Base-by-base conservation (phyloP, 1,140 invertebrate genomes). In the Ctenoplectra terminalis region DNA sequence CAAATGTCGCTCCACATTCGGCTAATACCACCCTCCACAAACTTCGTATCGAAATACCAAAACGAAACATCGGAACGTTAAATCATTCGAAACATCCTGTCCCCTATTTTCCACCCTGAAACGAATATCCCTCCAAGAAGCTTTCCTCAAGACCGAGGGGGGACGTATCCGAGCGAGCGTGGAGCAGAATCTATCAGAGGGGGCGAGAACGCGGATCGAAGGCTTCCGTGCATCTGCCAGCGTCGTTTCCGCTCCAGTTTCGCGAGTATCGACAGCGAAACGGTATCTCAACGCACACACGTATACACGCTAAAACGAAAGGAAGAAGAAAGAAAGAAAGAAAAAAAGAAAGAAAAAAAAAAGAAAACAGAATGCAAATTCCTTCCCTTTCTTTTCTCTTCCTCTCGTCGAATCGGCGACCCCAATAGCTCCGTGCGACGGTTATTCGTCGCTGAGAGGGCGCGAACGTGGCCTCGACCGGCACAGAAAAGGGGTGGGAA, bases 361-460 rank as follows among this genome's bases (percentile, higher is more conserved):
- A 86, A 81, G 72, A 72, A 89, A 88, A 90, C 89, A 91, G 86
- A 88, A 93, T 93, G 92, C 92, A 93, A 93, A 93, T 93, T 93
- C 86, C 86, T 91, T 83, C 83, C 83, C 81, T 43, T 76, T 72
- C 23, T 61, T 61, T 34, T n/a, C 46, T 26, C 8, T 66, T 85
- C 54, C 26, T 54, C 66, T 48, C 52, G 54, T 67, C 63, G 63
- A 31, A 71, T 64, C 75, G 79, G 73, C 85, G 74, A 90, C 87
- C 88, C 87, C 88, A 85, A 89, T 90, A 90, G 88, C 88, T 90
- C 15, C 48, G 20, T 9, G 64, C 90, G 92, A 93, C 92, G 92
- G 92, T 92, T 93, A 85, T 88, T 91, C 86, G 82, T 87, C 80
- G 74, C 31, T 61, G 50, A 64, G 78, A 69, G 43, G 52, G 82